phyloP scores from a whole-genome alignment of 2,113 vertebrate species.

The Helogale parvula region DNA sequence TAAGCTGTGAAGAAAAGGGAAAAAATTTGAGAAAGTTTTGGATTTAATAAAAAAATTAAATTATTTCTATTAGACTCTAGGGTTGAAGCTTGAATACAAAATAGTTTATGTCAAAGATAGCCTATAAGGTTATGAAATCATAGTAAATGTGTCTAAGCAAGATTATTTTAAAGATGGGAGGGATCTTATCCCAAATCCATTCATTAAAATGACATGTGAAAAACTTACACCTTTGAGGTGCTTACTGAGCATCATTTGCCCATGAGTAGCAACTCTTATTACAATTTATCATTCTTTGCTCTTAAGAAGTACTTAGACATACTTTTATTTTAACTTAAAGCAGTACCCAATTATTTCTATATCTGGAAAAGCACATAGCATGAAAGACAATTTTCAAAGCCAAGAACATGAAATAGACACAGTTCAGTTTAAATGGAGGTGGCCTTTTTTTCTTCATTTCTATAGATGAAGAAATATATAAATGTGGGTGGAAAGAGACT shows the following conservation, averaged over 20 bases:
- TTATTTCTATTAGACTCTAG: neutral
- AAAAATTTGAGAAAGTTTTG: neutral
- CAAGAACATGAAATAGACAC: constrained; percentile 52
- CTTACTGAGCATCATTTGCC: neutral
- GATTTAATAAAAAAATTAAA: constrained; percentile 18
- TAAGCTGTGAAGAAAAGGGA: neutral
- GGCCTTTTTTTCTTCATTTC: neutral
- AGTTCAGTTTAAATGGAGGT: neutral
- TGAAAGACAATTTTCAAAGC: constrained; percentile 66
- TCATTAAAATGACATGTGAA: neutral
- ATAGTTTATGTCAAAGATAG: neutral
- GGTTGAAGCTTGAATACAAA: neutral
- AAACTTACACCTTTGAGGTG: neutral
- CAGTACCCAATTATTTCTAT: constrained; percentile 65
- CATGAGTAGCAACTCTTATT: neutral
- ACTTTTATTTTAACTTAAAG: constrained; percentile 46
- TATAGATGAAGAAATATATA: constrained; percentile 6
- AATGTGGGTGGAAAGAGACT: neutral
- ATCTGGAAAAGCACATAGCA: constrained; percentile 50
- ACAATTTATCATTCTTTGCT: constrained; percentile 32
- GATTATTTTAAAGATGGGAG: neutral
- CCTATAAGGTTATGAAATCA: neutral
- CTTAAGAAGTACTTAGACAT: constrained; percentile 17
- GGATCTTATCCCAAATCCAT: neutral
- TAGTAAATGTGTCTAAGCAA: neutral